Evolutionary conservation across 2,888 invertebrate species (phyloP).

Genomic region (Dyspetes luteomarginatus): DNA sequence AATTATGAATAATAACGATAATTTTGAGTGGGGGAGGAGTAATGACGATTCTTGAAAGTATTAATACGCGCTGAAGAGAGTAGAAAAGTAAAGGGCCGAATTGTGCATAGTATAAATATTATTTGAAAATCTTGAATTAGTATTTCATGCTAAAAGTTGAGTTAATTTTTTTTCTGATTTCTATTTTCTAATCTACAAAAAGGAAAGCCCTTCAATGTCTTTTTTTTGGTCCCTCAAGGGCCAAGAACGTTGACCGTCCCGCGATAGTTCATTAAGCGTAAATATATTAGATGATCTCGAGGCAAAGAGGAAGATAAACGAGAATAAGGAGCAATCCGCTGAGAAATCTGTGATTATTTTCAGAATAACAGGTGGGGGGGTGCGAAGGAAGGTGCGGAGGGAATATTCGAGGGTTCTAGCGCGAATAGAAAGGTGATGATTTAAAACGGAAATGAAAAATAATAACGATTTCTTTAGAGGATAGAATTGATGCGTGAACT

Average conservation of each 20-base stretch:
- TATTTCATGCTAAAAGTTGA: background rate
- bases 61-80: conserved; percentile 58
- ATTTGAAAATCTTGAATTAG: background rate
- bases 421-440: background rate
- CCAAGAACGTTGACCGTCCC: conserved; percentile 25
- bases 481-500: background rate
- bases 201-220: background rate
- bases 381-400: background rate
- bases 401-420: conserved; percentile 4
- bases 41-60: conserved; percentile 66
- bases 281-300: conserved; percentile 39
- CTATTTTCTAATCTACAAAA: too few relatives aligned
- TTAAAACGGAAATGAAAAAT: conserved; percentile 1
- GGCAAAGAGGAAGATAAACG: conserved; percentile 29
- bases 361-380: conserved; percentile 29
- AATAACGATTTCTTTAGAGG: conserved; percentile 10
- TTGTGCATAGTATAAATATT: conserved; percentile 69
- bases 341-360: conserved; percentile 64
- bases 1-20: conserved; percentile 64
- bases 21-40: conserved; percentile 25
- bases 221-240: conserved; percentile 16
- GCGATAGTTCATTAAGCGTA: conserved; percentile 6
- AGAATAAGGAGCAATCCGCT: conserved; percentile 53
- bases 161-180: background rate
- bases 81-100: conserved; percentile 62